Evolutionary conservation across 2,888 invertebrate genomes (phyloP).

Genomic region (Crossocerus cetratus): DNA sequence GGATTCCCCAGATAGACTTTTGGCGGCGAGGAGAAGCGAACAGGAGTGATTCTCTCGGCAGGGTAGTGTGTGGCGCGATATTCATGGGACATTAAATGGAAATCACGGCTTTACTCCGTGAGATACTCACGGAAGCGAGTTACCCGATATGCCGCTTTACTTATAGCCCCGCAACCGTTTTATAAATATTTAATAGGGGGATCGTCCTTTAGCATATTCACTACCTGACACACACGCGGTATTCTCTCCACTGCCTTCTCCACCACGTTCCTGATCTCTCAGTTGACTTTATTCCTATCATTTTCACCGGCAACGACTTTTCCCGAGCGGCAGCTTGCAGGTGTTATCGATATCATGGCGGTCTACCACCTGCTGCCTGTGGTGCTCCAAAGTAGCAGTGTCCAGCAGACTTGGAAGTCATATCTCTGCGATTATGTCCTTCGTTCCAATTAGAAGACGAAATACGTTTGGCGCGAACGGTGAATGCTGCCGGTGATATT

Average conservation of each 20-base stretch:
- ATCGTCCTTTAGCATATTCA: slow-evolving; percentile 37
- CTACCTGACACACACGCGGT: background rate
- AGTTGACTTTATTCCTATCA: background rate
- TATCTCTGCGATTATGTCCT: too few species aligned
- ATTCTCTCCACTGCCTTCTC: background rate
- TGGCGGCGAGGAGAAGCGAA: too few species aligned
- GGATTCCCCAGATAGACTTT: too few species aligned
- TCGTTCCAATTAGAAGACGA: too few species aligned
- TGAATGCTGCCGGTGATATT: too few species aligned
- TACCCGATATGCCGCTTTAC: slow-evolving; percentile 54
- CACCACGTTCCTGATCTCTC: slow-evolving; percentile 1
- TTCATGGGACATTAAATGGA: slow-evolving; percentile 68
- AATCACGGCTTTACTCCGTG: slow-evolving; percentile 62
- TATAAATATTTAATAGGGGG: slow-evolving; percentile 67
- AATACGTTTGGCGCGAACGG: too few species aligned
- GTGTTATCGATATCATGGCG: too few species aligned
- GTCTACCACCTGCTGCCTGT: too few species aligned
- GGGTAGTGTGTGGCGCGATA: slow-evolving; percentile 33
- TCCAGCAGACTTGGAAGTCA: too few species aligned
- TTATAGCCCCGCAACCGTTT: slow-evolving; percentile 61
- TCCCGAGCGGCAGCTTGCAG: too few species aligned
- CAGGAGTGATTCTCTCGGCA: too few species aligned
- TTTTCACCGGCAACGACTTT: background rate
- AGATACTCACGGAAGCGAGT: slow-evolving; percentile 38
- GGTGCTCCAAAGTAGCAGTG: too few species aligned